Evolutionary conservation across 2,888 invertebrate species (phyloP).

Genomic region (Clostera curtula): DNA sequence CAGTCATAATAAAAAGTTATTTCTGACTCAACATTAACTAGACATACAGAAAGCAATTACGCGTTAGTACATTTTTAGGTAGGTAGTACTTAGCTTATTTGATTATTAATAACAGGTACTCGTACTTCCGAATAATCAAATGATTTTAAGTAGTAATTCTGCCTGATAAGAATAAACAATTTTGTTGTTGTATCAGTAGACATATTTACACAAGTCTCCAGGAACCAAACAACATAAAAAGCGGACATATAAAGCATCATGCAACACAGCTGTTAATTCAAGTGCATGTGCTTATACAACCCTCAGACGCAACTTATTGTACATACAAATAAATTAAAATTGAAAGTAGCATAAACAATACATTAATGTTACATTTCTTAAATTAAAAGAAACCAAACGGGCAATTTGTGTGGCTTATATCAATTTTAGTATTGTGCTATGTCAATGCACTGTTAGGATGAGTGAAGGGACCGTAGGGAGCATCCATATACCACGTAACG

Average conservation of each 20-base stretch:
- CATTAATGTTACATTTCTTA: conserved; percentile 8
- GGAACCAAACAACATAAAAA: neutral
- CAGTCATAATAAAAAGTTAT: too few relatives aligned
- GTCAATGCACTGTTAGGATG: neutral
- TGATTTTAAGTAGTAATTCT: too few relatives aligned
- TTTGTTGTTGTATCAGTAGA: too few relatives aligned
- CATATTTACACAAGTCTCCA: neutral
- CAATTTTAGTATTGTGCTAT: conserved; percentile 24
- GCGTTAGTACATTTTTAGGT: too few relatives aligned
- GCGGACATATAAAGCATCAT: conserved; percentile 1
- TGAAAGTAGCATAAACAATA: conserved; percentile 1
- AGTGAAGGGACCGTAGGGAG: conserved; percentile 14
- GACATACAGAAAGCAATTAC: too few relatives aligned
- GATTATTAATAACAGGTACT: too few relatives aligned
- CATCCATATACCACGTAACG: conserved; percentile 15
- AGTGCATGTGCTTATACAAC: neutral
- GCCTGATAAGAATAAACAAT: too few relatives aligned
- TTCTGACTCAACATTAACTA: too few relatives aligned
- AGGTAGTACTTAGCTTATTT: too few relatives aligned
- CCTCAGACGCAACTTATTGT: neutral
- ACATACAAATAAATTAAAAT: neutral
- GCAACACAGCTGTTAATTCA: neutral
- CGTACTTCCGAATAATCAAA: too few relatives aligned
- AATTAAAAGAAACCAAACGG: conserved; percentile 5
- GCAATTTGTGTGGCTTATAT: conserved; percentile 3